Percentiles rank a stretch among this genome's conserved stretches.
Conservation (phyloP, 2,888 invertebrate genomes). For the Apotomis turbidana region DNA sequence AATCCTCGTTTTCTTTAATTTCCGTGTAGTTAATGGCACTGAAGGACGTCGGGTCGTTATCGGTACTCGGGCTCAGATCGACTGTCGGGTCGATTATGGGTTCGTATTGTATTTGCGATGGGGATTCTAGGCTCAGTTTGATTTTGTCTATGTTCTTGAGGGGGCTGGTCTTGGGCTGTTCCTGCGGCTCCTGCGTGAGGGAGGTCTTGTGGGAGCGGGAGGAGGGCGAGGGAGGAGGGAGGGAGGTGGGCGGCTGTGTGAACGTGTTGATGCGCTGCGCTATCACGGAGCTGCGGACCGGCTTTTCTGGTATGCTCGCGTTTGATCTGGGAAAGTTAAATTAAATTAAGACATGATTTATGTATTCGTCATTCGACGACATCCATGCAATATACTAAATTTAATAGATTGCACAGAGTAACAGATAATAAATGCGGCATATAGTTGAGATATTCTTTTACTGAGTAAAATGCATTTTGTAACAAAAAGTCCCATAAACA, state of each 20-base stretch:
- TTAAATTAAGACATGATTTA: background rate
- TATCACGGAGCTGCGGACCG: constrained; percentile 86
- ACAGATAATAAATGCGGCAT: too few relatives aligned
- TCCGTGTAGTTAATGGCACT: constrained; percentile 70
- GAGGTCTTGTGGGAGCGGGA: constrained; percentile 41
- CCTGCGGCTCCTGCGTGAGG: constrained; percentile 53
- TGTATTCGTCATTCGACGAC: too few relatives aligned
- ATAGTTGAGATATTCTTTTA: too few relatives aligned
- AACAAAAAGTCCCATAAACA: too few relatives aligned
- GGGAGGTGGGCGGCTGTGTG: constrained; percentile 60
- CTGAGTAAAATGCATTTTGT: too few relatives aligned
- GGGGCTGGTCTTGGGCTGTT: constrained; percentile 69
- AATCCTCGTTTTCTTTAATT: constrained; percentile 54
- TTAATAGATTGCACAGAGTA: too few relatives aligned
- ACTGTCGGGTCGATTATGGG: constrained; percentile 73
- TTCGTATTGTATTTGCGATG: constrained; percentile 80
- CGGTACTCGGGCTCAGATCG: constrained; percentile 75
- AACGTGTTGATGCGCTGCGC: constrained; percentile 86
- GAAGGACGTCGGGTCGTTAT: constrained; percentile 69
- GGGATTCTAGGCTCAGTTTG: constrained; percentile 76
- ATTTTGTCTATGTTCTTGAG: constrained; percentile 80
- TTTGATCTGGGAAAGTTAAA: constrained; percentile 57
- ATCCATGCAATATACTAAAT: too few relatives aligned
- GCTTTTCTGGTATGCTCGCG: constrained; percentile 84
- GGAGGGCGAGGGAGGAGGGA: constrained; percentile 45